Conservation (phyloP, 2,113 vertebrate genomes). For the Hyla sarda region DNA sequence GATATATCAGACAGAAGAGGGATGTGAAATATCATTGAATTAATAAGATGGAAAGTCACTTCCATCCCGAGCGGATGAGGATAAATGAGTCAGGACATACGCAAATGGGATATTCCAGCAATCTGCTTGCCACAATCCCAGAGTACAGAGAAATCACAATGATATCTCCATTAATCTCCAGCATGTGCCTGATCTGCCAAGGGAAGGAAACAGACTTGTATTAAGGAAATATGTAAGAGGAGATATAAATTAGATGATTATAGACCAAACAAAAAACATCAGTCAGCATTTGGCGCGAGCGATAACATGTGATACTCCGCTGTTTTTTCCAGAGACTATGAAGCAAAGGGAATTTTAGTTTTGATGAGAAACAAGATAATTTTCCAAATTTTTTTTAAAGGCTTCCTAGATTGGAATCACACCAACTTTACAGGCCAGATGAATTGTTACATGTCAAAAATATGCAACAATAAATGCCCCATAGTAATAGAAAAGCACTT, state of each 20-base stretch:
- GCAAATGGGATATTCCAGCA: not conserved
- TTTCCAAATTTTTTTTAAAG: not conserved
- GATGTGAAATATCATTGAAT: not conserved
- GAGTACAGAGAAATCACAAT: slow-evolving; percentile 6
- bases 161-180: slow-evolving; percentile 46
- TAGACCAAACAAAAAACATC: slow-evolving; percentile 51
- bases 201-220: slow-evolving; percentile 72
- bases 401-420: not conserved
- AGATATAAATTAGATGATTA: slow-evolving; percentile 51
- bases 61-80: not conserved
- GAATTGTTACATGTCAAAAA: not conserved
- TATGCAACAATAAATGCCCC: not conserved
- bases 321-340: not conserved
- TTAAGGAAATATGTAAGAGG: slow-evolving; percentile 68
- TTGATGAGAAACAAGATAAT: not conserved
- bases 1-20: not conserved
- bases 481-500: no score
- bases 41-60: not conserved
- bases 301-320: not conserved
- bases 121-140: not conserved
- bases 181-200: slow-evolving; percentile 68
- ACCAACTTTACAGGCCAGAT: not conserved
- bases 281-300: not conserved
- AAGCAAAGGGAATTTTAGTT: not conserved
- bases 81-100: slow-evolving; percentile 13